Evolutionary conservation across 2,113 vertebrate genomes (phyloP), one percentile per base, ranked within the genome.

Genomic region (Callaeas wilsoni): DNA sequence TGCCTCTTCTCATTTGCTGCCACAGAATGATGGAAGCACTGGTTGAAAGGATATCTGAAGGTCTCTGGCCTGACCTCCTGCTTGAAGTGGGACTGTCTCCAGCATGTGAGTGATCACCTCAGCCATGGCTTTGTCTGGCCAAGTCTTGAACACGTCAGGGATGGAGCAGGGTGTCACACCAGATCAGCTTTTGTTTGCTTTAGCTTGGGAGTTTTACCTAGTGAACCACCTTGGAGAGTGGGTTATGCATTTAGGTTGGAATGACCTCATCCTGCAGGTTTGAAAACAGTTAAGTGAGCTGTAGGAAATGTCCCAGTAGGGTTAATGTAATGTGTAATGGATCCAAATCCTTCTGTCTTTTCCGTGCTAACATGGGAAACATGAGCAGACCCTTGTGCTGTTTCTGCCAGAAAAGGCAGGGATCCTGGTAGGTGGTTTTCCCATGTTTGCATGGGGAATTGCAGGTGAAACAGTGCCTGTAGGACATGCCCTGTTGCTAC

Each of bases 261-360:
- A 92, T 96, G 87, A 96, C 83, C 76, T 97, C 94, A 94, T 89
- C 44, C 64, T 89, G 76, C 83, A 90, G 89, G 80, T 84, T 89
- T 93, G 55, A 84, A 87, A 93, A 92, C 68, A 59, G 67, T 67
- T 16, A 30, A 96, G 76, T 65, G 85, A 91, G 44, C 76, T 33
- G 30, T 67, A 49, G 91, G 68, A 84, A 87, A 14, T n/a, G 68
- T 93, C 80, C 84, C 95, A 67, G 68, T 63, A 87, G 95, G 64
- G 59, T 56, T 87, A 30, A 64, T 35, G 52, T 67, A 37, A 64
- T 7, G 13, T 81, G 55, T 78, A 83, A 88, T 65, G 50, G 25
- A 63, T 86, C 88, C 6, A 13, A 86, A 60, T 67, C 86, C 68
- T 91, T 20, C 82, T 87, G 73, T 60, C 91, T 96, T 78, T 91